Evolutionary conservation across 2,888 invertebrate species (phyloP), one percentile per base, ranked within the genome.

Genomic region (Callosobruchus maculatus): DNA sequence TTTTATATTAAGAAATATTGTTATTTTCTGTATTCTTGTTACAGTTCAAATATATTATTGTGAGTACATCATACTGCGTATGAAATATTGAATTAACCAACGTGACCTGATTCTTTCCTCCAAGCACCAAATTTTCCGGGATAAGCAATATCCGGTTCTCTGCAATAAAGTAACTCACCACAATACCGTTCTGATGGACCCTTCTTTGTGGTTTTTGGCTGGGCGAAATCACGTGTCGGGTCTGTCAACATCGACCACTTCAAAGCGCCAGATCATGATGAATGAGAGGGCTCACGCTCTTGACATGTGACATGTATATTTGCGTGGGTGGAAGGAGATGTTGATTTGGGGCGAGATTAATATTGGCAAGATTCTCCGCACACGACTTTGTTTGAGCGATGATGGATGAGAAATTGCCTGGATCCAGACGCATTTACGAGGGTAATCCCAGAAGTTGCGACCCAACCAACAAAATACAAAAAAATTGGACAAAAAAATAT

Each of bases 241-340:
- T 81, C 79, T 83, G 84, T 84, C 84, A 84, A 84, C 83, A 84
- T 81, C 78, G 80, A 81, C 81, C 81, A 84, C 83, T 84, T 84
- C 84, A 84, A 84, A 84, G 83, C 81, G 77, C 21, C 70, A 18
- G 49, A 49, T 49, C 49, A 49, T 49, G 49, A 49, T 49, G 49
- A 49, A 49, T 49, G 49, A 49, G 49, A 49, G 49, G 49, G 49
- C 49, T 49, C 49, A 18, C 7, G 49, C 49, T 49, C 49, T 49
- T 49, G 49, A 49, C 49, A 49, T 49, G 49, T 49, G 49, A 49
- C 49, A 49, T 49, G 49, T 49, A 49, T 49, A 49, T 49, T 49
- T 49, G 49, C 18, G 49, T 49, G 49, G 49, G 49, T 1, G 49
- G 13, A 49, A 49, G 26, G 26, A 26, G 49, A 49, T 49, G 49